phyloP scores from a whole-genome alignment of 2,113 vertebrate genomes.

The Prionailurus bengalensis region DNA sequence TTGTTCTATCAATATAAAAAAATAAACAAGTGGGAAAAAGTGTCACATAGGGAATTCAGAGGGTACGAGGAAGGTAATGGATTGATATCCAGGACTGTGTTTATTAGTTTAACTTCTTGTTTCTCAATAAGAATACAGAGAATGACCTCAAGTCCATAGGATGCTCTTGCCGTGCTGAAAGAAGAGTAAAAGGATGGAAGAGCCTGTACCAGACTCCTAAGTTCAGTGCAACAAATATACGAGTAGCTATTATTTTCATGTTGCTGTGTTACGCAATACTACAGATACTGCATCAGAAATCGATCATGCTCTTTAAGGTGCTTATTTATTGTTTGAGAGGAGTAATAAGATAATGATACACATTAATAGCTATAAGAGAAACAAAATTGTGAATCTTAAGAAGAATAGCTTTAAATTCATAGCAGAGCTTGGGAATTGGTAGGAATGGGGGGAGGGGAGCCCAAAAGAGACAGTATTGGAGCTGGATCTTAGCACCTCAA shows the following conservation, averaged over 20 bases:
- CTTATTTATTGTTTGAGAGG: neutral
- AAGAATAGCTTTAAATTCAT: slow-evolving; percentile 17
- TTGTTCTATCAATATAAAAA: slow-evolving; percentile 39
- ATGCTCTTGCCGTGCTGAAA: neutral
- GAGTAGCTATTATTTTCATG: neutral
- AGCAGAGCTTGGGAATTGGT: neutral
- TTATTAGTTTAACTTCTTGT: slow-evolving; percentile 1
- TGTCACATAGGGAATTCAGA: neutral
- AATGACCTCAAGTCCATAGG: neutral
- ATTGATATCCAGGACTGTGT: neutral
- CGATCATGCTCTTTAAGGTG: neutral
- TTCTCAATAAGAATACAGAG: neutral
- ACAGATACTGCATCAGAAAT: neutral
- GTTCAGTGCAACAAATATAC: neutral
- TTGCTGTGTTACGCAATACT: neutral
- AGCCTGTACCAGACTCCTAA: neutral
- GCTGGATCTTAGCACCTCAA: neutral
- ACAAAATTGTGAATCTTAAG: neutral
- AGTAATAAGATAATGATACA: neutral
- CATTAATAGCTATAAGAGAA: neutral
- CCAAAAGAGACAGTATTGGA: neutral
- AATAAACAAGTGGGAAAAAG: neutral
- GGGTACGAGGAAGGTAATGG: neutral
- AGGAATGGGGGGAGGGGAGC: neutral
- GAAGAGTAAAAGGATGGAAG: neutral